Evolutionary conservation across 2,113 vertebrate species (phyloP), one percentile per base, ranked within the genome.

Genomic region (Ramphastos sulfuratus): DNA sequence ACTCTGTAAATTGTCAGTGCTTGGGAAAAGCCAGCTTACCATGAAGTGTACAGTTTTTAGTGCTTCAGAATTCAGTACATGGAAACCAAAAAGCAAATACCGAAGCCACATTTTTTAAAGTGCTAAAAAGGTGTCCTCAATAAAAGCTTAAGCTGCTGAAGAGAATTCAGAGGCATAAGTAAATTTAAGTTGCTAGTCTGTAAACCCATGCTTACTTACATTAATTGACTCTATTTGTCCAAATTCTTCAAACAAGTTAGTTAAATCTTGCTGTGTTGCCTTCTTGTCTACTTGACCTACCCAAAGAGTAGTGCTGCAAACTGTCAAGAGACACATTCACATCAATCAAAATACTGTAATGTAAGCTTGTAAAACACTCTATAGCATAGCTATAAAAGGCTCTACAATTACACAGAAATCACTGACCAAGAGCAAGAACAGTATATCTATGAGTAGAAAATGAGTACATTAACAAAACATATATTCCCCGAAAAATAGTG

Each of bases 151-250:
- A 48, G 10, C 18, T 48, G 59, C 21, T 69, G 28, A 42, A 84
- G 61, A 15, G 46, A 89, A 85, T 31, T 82, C 31, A 73, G 39
- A 66, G 13, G 23, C 12, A 27, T 20, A 90, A 54, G 6, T 42
- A 67, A 15, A 5, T 18, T 77, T 33, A 67, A 66, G 6, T 42
- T 92, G 25, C 63, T 33, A 60, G 46, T 37, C 35, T 82, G 15
- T 37, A 66, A 82, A 23, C 48, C 25, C 80, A 27, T 3, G 19
- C 50, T 66, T 88, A 97, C 99, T 99, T 96, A 99, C 99, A 96
- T 99, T 99, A 91, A 99, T 99, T n/a, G 99, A 99, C 95, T 99
- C 99, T 84, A 99, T 99, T 94, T 99, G 99, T 60, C 99, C 99
- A 97, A 99, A 99, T 96, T 99, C 99, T 98, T 99, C 99, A 96